phyloP scores from a whole-genome alignment of 2,797 vertebrate species.

The Chelmon rostratus region DNA sequence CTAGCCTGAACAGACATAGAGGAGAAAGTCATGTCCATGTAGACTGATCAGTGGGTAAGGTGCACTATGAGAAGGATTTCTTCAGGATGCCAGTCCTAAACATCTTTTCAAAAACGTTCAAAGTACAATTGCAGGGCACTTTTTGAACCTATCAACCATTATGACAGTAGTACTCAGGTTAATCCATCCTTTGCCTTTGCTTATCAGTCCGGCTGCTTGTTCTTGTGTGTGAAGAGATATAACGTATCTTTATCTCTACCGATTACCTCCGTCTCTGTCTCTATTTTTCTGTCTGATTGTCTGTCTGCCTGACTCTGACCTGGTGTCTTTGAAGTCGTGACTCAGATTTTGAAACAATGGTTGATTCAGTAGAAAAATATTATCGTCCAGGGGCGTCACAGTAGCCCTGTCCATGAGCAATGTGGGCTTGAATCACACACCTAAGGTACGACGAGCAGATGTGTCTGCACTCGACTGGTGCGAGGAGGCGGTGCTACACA shows the following conservation, averaged over 20 bases:
- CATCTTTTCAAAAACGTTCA: conserved; percentile 1
- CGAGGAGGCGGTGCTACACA: background rate
- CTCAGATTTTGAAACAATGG: conserved; percentile 24
- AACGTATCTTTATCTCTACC: conserved; percentile 26
- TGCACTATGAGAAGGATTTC: background rate
- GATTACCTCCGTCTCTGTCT: conserved; percentile 27
- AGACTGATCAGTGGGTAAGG: background rate
- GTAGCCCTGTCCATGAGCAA: background rate
- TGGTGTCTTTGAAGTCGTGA: conserved; percentile 22
- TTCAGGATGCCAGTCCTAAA: background rate
- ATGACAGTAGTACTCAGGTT: background rate
- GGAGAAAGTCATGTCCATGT: conserved; percentile 21
- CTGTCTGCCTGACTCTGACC: conserved; percentile 39
- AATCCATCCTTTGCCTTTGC: background rate
- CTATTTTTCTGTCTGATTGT: conserved; percentile 42
- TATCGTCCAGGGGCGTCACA: conserved; percentile 4
- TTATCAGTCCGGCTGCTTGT: background rate
- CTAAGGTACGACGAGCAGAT: background rate
- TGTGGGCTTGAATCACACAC: background rate
- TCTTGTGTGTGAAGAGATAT: background rate
- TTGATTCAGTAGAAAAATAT: conserved; percentile 25
- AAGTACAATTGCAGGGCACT: background rate
- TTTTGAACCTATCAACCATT: conserved; percentile 3
- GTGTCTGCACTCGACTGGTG: conserved; percentile 7
- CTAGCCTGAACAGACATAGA: background rate